phyloP scores from a whole-genome alignment of 1,140 invertebrate species.

The Ips typographus region DNA sequence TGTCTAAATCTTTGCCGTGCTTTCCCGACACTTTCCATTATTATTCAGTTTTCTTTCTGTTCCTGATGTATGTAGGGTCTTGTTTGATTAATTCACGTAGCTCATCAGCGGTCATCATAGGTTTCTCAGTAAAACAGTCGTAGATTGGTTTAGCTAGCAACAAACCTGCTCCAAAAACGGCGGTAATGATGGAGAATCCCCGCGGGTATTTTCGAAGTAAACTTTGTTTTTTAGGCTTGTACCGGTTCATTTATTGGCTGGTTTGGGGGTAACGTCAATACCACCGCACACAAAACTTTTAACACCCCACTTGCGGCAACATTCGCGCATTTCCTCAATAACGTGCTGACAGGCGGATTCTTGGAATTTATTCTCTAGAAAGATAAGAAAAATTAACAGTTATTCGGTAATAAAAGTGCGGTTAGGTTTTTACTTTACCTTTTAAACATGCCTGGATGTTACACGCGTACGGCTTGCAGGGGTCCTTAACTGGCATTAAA shows the following conservation, averaged over 20 bases:
- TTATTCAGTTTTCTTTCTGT: constrained; percentile 22
- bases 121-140: constrained; percentile 58
- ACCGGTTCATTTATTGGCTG: constrained; percentile 39
- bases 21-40: constrained; percentile 78
- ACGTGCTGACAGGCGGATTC: constrained; percentile 61
- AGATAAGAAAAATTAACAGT: constrained; percentile 15
- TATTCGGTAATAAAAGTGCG: not conserved
- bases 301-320: constrained; percentile 63
- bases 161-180: constrained; percentile 54
- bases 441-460: constrained; percentile 74
- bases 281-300: constrained; percentile 66
- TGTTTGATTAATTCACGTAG: not conserved
- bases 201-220: constrained; percentile 59
- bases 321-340: constrained; percentile 65
- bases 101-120: not conserved
- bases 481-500: constrained; percentile 59
- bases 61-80: constrained; percentile 22
- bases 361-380: constrained; percentile 68
- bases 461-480: constrained; percentile 74
- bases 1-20: constrained; percentile 69
- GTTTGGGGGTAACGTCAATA: constrained; percentile 53
- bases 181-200: constrained; percentile 54
- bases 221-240: constrained; percentile 46
- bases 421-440: constrained; percentile 53
- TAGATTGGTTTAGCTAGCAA: constrained; percentile 72